Evolutionary conservation across 2,888 invertebrate species (phyloP).

Genomic region (Drosophila lacicola): DNA sequence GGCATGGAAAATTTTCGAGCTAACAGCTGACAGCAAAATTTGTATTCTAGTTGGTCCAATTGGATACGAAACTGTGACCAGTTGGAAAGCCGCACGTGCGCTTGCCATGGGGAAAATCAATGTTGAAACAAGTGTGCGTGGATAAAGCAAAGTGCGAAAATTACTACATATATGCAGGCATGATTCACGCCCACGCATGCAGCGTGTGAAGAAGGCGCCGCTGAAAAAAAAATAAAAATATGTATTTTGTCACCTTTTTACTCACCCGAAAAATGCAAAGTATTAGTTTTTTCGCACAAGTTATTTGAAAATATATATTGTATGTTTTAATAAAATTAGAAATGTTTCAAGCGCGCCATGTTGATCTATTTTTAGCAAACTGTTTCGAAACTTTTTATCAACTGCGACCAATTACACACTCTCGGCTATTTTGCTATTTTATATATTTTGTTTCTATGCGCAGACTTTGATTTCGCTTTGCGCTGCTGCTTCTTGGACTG

Average conservation of each 20-base stretch:
- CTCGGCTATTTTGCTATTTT: conserved; percentile 27
- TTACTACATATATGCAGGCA: conserved; percentile 11
- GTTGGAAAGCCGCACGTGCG: conserved; percentile 55
- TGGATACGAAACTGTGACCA: conserved; percentile 48
- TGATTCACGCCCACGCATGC: conserved; percentile 60
- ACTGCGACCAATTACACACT: conserved; percentile 47
- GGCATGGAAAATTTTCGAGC: conserved; percentile 50
- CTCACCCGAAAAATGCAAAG: conserved; percentile 55
- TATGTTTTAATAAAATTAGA: conserved; percentile 52
- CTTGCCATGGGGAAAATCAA: conserved; percentile 53
- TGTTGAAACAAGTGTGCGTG: conserved; percentile 58
- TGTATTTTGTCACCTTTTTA: conserved; percentile 15
- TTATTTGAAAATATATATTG: conserved; percentile 3
- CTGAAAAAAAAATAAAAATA: conserved; percentile 15
- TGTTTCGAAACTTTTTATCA: conserved; percentile 42
- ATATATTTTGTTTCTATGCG: conserved; percentile 49
- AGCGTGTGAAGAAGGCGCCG: conserved; percentile 37
- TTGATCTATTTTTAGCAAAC: conserved; percentile 60
- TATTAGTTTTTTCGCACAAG: conserved; percentile 19
- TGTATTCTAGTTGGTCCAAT: conserved; percentile 42
- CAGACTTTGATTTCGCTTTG: conserved; percentile 54
- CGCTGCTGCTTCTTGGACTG: conserved; percentile 44
- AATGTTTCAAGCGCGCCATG: conserved; percentile 83
- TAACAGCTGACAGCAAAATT: conserved; percentile 60
- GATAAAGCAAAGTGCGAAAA: conserved; percentile 14